Evolutionary conservation across 2,888 invertebrate genomes (phyloP), one percentile per base, ranked within the genome.

Genomic region (Drosophila melanosoma): DNA sequence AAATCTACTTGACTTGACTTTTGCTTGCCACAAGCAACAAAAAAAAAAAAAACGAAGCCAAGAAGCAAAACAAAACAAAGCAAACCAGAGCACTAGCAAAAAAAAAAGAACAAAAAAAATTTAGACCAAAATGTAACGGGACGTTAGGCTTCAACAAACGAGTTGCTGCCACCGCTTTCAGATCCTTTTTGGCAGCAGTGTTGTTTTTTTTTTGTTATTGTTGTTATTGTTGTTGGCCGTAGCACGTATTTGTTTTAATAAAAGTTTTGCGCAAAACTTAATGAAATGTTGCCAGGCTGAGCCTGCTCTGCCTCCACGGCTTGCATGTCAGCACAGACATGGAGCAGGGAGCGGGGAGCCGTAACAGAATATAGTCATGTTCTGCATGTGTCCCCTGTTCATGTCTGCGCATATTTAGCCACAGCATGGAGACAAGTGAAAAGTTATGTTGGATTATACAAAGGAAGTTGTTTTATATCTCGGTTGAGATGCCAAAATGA

Each of bases 161-260:
- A 45, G 36, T 70, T 26, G 52, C 62, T 49, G 26, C 65, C 11
- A 11, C 57, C 15, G 40, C 36, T 26, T 40, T 57, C 20, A 57
- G 57, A 15, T 20, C 20, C 26, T n/a, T 29, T 29, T 26, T 26
- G 26, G 26, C 26, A 26, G 26, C 6, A 29, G 29, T 29, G 2
- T 26, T 26, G 26, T 26, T n/a, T n/a, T n/a, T n/a, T n/a, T n/a
- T n/a, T n/a, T n/a, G n/a, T n/a, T n/a, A n/a, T n/a, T 29, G 29
- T 29, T 29, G 56, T 56, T 56, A 38, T 51, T 69, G 63, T 53
- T 76, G 75, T 67, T 89, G 52, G 33, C 66, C 78, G 66, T 70
- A 66, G 90, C 86, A 86, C 86, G 90, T 87, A 90, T 87, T 87
- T 87, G 87, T 90, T 90, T 87, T 87, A 87, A 90, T 87, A 87